Evolutionary conservation across 2,888 invertebrate genomes (phyloP).

Genomic region (Pristionchus exspectatus): DNA sequence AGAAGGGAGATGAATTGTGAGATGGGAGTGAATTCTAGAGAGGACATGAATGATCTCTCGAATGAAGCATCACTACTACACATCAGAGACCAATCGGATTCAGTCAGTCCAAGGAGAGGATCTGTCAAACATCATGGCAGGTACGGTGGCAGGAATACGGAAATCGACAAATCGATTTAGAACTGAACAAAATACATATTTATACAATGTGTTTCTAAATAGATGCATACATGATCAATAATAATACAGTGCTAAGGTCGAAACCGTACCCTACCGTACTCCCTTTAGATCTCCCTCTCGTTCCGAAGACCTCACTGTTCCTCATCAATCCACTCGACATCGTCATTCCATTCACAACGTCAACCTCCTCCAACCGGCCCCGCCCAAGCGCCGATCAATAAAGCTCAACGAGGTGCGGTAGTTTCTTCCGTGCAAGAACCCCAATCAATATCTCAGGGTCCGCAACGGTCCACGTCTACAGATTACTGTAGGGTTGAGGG

Average conservation of each 20-base stretch:
- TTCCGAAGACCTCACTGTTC: slow-evolving; percentile 19
- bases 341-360: slow-evolving; percentile 51
- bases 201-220: not conserved
- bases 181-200: too few relatives aligned
- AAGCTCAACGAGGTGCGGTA: slow-evolving; percentile 36
- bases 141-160: not conserved
- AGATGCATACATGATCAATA: not conserved
- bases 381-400: slow-evolving; percentile 44
- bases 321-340: slow-evolving; percentile 31
- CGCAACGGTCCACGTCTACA: slow-evolving; percentile 53
- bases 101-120: slow-evolving; percentile 41
- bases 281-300: slow-evolving; percentile 30
- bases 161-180: not conserved
- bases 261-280: not conserved
- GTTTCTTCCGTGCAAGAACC: not conserved
- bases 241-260: not conserved
- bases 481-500: slow-evolving; percentile 54
- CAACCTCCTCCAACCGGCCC: slow-evolving; percentile 32
- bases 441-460: slow-evolving; percentile 32
- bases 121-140: not conserved
- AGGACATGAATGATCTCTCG: slow-evolving; percentile 49
- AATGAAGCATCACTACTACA: slow-evolving; percentile 26
- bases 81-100: slow-evolving; percentile 42
- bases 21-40: slow-evolving; percentile 20
- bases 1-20: slow-evolving; percentile 27